A percentile compares a stretch with the other conserved stretches of the same genome.
These are phyloP conservation scores for Dusona sp. DNA, from an alignment of 2,888 invertebrate species.

Conservation along the genomic window DNA sequence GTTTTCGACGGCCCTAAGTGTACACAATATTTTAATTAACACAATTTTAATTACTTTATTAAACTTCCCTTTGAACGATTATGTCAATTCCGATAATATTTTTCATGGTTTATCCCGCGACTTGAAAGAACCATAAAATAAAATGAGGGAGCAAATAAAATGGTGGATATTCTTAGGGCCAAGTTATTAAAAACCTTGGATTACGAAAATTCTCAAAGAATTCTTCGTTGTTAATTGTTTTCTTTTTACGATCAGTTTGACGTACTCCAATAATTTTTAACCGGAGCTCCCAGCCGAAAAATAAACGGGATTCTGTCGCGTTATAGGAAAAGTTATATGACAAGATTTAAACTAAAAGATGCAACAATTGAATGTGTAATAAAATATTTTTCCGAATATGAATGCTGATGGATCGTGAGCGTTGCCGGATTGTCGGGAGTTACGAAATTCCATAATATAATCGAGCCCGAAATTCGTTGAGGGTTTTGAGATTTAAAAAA, in stretches of 20 bases:
- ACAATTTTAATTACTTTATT: background rate
- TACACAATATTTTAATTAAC: conserved; percentile 14
- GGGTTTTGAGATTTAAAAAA: background rate
- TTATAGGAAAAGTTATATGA: background rate
- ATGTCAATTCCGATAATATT: background rate
- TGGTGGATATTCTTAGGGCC: conserved; percentile 2
- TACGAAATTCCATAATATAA: conserved; percentile 16
- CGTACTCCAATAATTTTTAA: background rate
- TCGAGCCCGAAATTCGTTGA: background rate
- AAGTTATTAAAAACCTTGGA: background rate
- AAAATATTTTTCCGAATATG: conserved; percentile 17
- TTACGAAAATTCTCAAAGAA: background rate
- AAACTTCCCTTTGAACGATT: background rate
- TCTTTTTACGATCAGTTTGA: background rate
- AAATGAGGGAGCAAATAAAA: background rate
- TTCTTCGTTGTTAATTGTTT: background rate
- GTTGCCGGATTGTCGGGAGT: conserved; percentile 25
- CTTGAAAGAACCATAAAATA: background rate
- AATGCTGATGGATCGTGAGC: conserved; percentile 9
- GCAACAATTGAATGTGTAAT: conserved; percentile 8
- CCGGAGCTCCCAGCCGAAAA: background rate
- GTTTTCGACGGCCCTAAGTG: background rate
- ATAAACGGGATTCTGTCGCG: background rate
- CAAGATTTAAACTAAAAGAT: background rate
- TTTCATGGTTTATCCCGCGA: background rate